These are phyloP conservation scores for Hylyphantes graminicola DNA, from an alignment of 1,140 invertebrate species.

Conservation along the genomic window DNA sequence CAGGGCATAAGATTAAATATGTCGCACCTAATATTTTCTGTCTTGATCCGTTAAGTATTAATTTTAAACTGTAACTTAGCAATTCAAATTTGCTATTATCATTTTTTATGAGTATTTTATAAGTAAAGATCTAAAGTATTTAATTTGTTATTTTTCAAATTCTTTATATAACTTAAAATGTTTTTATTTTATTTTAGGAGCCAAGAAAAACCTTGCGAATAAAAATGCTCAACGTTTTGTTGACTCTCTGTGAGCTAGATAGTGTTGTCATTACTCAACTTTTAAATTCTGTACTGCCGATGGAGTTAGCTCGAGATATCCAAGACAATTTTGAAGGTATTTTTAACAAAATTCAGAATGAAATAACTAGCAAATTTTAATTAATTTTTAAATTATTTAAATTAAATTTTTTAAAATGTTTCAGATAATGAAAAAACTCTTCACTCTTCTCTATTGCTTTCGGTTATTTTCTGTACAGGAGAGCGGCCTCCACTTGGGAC, in stretches of 20 bases:
- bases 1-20: too few species aligned
- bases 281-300: conserved; percentile 85
- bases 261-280: conserved; percentile 81
- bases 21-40: too few species aligned
- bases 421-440: conserved; percentile 63
- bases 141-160: not conserved
- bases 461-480: conserved; percentile 87
- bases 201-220: conserved; percentile 82
- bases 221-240: conserved; percentile 84
- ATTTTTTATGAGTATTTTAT: too few species aligned
- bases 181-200: conserved; percentile 94
- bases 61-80: too few species aligned
- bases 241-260: conserved; percentile 85
- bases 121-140: too few species aligned
- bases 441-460: conserved; percentile 81
- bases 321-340: conserved; percentile 76
- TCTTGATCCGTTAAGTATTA: too few species aligned
- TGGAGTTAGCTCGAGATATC: conserved; percentile 81
- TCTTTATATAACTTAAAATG: conserved; percentile 64
- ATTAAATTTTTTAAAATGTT: conserved; percentile 15
- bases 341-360: not conserved
- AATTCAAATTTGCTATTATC: too few species aligned
- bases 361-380: too few species aligned
- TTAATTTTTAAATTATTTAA: not conserved
- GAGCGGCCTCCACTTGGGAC: conserved; percentile 72